These are phyloP conservation scores for Zaprionus tsacasi DNA, from an alignment of 1,140 invertebrate genomes.

Conservation along the genomic window DNA sequence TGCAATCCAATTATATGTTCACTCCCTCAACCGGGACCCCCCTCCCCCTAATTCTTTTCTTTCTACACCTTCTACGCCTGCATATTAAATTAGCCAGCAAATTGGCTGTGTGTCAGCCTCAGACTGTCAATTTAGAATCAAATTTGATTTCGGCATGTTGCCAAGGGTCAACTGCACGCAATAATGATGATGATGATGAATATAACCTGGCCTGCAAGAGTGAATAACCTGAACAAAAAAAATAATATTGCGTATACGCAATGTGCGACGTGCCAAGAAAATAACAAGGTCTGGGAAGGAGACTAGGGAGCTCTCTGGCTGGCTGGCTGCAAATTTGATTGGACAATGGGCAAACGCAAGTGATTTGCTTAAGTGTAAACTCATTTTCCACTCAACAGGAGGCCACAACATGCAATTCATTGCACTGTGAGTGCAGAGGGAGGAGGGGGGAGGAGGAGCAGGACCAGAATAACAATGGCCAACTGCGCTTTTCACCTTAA, in stretches of 20 bases:
- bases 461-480: constrained; percentile 18
- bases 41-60: background rate
- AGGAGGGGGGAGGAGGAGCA: background rate
- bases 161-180: constrained; percentile 29
- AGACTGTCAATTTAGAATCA: constrained; percentile 70
- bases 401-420: constrained; percentile 53
- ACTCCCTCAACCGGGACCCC: constrained; percentile 41
- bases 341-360: constrained; percentile 69
- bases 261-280: constrained; percentile 58
- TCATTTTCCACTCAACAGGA: constrained; percentile 72
- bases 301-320: background rate
- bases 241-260: constrained; percentile 41
- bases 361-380: constrained; percentile 79
- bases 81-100: constrained; percentile 80
- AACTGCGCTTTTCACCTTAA: constrained; percentile 70
- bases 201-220: background rate
- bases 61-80: constrained; percentile 44
- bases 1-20: constrained; percentile 70
- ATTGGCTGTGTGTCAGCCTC: constrained; percentile 59
- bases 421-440: constrained; percentile 11
- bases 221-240: constrained; percentile 23
- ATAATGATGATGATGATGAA: constrained; percentile 5
- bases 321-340: constrained; percentile 54
- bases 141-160: constrained; percentile 64
- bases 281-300: background rate